Percentiles rank a stretch among this genome's conserved stretches.
These are phyloP conservation scores for Synanthedon vespiformis DNA, from an alignment of 2,888 invertebrate genomes.

Conservation along the genomic window DNA sequence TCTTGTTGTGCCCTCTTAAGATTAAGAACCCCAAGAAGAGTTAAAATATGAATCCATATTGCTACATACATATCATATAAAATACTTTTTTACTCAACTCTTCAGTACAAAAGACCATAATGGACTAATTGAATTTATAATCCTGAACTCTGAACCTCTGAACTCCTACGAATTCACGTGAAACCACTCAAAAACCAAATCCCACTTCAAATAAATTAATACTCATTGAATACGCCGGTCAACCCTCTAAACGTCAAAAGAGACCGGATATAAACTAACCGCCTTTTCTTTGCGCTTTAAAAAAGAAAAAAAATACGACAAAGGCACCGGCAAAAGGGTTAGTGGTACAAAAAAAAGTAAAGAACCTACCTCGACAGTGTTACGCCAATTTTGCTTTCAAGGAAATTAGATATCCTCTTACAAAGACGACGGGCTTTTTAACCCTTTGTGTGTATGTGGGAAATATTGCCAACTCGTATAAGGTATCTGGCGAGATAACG, in stretches of 20 bases:
- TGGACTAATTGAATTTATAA: conserved; percentile 2
- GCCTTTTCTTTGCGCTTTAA: conserved; percentile 66
- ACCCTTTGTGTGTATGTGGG: conserved; percentile 61
- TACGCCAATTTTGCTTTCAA: conserved; percentile 69
- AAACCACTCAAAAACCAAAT: conserved; percentile 39
- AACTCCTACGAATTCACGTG: conserved; percentile 33
- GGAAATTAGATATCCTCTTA: conserved; percentile 70
- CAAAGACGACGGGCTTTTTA: conserved; percentile 50
- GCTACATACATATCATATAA: too few relatives aligned
- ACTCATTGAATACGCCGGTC: conserved; percentile 55
- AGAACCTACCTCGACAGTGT: conserved; percentile 49
- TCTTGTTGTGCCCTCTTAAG: too few relatives aligned
- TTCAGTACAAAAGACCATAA: conserved; percentile 2
- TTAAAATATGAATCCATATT: too few relatives aligned
- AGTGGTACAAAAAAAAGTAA: conserved; percentile 31
- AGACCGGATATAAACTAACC: conserved; percentile 69
- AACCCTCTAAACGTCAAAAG: conserved; percentile 58
- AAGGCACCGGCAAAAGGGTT: conserved; percentile 53
- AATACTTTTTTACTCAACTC: neutral
- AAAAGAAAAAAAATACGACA: conserved; percentile 36
- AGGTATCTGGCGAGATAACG: conserved; percentile 24
- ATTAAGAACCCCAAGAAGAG: too few relatives aligned
- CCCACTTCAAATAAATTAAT: conserved; percentile 66
- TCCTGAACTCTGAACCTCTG: conserved; percentile 3
- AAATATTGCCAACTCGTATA: conserved; percentile 35